Base-by-base conservation (phyloP, 2,797 vertebrate species). In the Miopithecus talapoin region DNA sequence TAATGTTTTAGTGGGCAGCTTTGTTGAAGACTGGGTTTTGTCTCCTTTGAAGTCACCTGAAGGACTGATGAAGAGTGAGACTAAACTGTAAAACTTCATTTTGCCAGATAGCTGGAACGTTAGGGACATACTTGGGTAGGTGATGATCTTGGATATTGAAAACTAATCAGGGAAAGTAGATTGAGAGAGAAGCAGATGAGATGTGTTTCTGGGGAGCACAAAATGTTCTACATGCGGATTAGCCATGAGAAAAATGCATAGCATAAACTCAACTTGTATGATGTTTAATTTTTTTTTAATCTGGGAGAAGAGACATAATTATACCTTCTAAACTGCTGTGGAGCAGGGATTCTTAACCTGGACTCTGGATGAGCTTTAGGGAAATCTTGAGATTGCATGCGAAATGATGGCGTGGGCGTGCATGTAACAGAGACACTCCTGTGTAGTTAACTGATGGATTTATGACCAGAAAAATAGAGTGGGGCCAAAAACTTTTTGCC, bases 141-240 rank as follows among this genome's bases (percentile, higher is more conserved):
- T 74, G 57, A 91, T 85, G 36, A 87, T 94, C 64, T 41, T 97
- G 57, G 64, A 50, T 96, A 86, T 41, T 95, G 81, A 97, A 97
- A 97, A 90, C 64, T 84, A 88, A 85, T 85, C n/a, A 55, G 70
- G 91, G 68, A 84, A 97, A 68, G 76, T 91, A 93, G 50, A 92
- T 94, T 68, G 91, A 91, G 46, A 86, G 72, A 85, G 88, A 96
- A 85, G 36, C 28, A 78, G 48, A 48, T 93, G 50, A 81, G 48
- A 53, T 94, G 46, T 94, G 46, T 85, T 97, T 85, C 85, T 85
- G 68, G 55, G 53, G 74, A 79, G 28, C 74, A 92, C 14, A 94
- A 33, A 88, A 26, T 91, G n/a, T 88, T 86, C 61, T 91, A 21
- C 57, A 24, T 86, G 55, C 43, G 59, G 75, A 94, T 84, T 59